Evolutionary conservation across 1,140 invertebrate genomes (phyloP), one percentile per base, ranked within the genome.

Genomic region (Leptonema lineaticorne): DNA sequence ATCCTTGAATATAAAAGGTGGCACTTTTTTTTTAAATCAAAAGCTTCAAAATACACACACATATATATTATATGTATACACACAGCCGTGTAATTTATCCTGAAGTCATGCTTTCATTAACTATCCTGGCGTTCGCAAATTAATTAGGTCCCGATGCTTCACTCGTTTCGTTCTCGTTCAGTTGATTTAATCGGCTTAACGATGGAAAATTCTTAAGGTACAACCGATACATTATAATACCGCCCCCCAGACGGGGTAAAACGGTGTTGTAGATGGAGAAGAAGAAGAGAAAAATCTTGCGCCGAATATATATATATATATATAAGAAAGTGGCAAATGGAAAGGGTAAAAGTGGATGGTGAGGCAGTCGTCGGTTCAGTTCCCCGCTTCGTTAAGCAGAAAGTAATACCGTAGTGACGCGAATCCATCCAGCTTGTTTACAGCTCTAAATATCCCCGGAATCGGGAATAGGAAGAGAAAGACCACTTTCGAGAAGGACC

Each of bases 161-260:
- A 58, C 67, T 72, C 62, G 68, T 69, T 72, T 65, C 45, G 62
- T 69, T 37, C 37, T 63, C 27, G 41, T 68, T 27, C 58, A 67
- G 63, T 69, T 69, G 67, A 72, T 63, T 66, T 69, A 72, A 72
- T 72, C 70, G 67, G 70, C 70, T 72, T 69, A 72, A 53, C 63
- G 67, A 64, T 67, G 70, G 66, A 69, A 72, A 69, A 69, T 65
- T 53, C 50, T 63, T 45, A 63, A 50, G 57, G 56, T 63, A 68
- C 56, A 72, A 72, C 69, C 70, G 70, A 72, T 72, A 72, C 70
- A 67, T 69, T 67, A 71, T 65, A 68, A 71, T 67, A 41, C 56
- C 56, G 11, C 58, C 29, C 58, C 30, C 20, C 29, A 16, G 26
- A 1, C 16, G 8, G 18, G 8, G 16, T 26, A n/a, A n/a, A n/a